Conservation (phyloP, 2,797 vertebrate genomes). For the Helarctos malayanus region DNA sequence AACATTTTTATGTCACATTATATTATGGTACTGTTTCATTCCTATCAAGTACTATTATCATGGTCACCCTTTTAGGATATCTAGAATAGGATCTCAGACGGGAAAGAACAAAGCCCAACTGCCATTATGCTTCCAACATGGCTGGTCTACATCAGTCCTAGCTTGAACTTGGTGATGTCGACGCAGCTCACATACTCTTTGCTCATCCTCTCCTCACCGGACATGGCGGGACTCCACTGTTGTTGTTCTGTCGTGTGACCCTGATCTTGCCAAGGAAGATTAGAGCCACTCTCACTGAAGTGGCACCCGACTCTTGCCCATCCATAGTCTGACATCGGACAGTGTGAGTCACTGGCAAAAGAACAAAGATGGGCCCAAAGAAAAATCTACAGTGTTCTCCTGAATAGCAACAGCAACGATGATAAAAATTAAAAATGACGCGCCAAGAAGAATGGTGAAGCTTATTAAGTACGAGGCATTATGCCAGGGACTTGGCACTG, state of each 20-base stretch:
- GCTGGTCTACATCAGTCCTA: no score
- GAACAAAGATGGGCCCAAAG: neutral
- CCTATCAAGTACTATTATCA: neutral
- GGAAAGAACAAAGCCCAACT: neutral
- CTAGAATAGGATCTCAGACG: neutral
- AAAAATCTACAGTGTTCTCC: neutral
- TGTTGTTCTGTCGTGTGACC: neutral
- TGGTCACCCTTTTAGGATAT: neutral
- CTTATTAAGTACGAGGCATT: neutral
- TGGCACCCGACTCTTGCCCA: neutral
- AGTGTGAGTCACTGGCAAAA: neutral
- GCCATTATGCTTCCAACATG: neutral
- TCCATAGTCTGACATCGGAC: neutral
- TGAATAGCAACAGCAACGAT: neutral
- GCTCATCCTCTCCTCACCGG: neutral
- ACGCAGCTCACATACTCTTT: neutral
- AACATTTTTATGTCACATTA: neutral
- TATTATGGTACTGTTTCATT: neutral
- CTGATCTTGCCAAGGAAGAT: neutral
- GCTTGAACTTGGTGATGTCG: neutral
- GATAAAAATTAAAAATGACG: neutral
- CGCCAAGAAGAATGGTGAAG: neutral
- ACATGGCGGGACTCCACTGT: accelerated
- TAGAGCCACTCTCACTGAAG: neutral
- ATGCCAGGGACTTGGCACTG: neutral